Percentiles rank a stretch among this genome's conserved stretches.
Evolutionary conservation across 2,888 invertebrate species (phyloP).

Genomic region (Caenorhabditis sp.): DNA sequence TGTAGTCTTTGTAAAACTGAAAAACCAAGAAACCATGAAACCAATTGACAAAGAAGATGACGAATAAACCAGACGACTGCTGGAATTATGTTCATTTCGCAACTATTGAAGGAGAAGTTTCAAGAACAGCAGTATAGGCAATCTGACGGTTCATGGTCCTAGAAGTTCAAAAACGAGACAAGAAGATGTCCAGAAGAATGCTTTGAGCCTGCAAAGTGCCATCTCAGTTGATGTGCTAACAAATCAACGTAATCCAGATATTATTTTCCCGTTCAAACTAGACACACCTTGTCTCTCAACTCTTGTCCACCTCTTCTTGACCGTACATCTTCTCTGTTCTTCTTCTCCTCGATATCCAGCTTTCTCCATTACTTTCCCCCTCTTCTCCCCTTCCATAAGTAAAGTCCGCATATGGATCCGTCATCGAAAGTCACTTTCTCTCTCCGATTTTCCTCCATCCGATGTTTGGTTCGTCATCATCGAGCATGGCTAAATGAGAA

Average conservation of each 20-base stretch:
- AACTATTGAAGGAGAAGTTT: too few relatives aligned
- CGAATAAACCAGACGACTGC: neutral
- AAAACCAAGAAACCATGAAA: neutral
- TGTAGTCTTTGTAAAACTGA: neutral
- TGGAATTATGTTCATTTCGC: neutral
- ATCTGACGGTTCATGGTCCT: too few relatives aligned
- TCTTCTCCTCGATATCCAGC: neutral
- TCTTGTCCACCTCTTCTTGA: slow-evolving; percentile 17
- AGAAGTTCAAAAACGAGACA: too few relatives aligned
- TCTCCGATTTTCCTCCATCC: neutral
- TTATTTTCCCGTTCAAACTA: slow-evolving; percentile 14
- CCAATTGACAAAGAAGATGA: neutral
- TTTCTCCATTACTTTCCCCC: slow-evolving; percentile 12
- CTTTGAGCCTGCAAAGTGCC: too few relatives aligned
- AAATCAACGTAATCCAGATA: too few relatives aligned
- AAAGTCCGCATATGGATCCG: slow-evolving; percentile 10
- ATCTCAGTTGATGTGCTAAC: too few relatives aligned
- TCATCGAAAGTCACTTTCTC: slow-evolving; percentile 15
- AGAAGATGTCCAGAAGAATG: too few relatives aligned
- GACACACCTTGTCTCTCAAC: slow-evolving; percentile 26
- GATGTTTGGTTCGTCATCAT: slow-evolving; percentile 23
- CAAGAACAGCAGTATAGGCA: neutral
- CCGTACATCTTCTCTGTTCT: slow-evolving; percentile 16
- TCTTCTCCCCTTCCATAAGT: neutral
- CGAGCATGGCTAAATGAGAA: slow-evolving; percentile 12